A percentile compares a stretch with the other conserved stretches of the same genome.
Evolutionary conservation across 2,113 vertebrate genomes (phyloP).

Genomic region (Xiphias gladius): DNA sequence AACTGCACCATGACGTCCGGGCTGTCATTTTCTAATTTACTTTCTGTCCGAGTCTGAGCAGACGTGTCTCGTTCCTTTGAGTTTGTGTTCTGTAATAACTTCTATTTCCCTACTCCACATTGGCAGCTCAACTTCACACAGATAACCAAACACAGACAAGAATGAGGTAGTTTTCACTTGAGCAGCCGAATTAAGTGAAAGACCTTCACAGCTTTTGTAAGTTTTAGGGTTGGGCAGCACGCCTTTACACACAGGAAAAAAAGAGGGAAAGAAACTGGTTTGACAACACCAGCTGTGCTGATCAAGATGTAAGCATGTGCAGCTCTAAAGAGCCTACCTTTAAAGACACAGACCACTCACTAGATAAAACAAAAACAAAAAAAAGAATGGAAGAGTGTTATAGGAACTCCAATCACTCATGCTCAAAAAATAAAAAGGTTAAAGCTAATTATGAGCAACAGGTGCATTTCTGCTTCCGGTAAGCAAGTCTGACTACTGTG

Average conservation of each 20-base stretch:
- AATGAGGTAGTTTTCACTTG: slow-evolving; percentile 41
- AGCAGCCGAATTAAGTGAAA: slow-evolving; percentile 41
- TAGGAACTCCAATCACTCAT: background rate
- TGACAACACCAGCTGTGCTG: slow-evolving; percentile 56
- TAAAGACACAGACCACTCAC: slow-evolving; percentile 17
- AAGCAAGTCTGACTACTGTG: background rate
- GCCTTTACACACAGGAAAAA: slow-evolving; percentile 33
- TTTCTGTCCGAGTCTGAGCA: slow-evolving; percentile 1
- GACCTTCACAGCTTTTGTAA: slow-evolving; percentile 62
- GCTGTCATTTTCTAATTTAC: slow-evolving; percentile 62
- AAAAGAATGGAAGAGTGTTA: background rate
- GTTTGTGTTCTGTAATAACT: background rate
- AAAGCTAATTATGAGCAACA: background rate
- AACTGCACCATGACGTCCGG: slow-evolving; percentile 54
- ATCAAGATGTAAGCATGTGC: slow-evolving; percentile 7
- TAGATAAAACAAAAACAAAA: background rate
- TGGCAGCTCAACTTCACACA: slow-evolving; percentile 24
- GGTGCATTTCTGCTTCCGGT: background rate
- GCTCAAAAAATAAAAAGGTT: background rate
- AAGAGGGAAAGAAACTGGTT: slow-evolving; percentile 77
- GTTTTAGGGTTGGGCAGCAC: slow-evolving; percentile 72
- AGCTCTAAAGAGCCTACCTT: slow-evolving; percentile 10
- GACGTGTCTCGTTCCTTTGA: background rate
- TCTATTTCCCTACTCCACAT: slow-evolving; percentile 13
- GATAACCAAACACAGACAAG: slow-evolving; percentile 29